Evolutionary conservation across 2,113 vertebrate genomes (phyloP), one percentile per base, ranked within the genome.

Genomic region (Eudyptes chrysolophus): DNA sequence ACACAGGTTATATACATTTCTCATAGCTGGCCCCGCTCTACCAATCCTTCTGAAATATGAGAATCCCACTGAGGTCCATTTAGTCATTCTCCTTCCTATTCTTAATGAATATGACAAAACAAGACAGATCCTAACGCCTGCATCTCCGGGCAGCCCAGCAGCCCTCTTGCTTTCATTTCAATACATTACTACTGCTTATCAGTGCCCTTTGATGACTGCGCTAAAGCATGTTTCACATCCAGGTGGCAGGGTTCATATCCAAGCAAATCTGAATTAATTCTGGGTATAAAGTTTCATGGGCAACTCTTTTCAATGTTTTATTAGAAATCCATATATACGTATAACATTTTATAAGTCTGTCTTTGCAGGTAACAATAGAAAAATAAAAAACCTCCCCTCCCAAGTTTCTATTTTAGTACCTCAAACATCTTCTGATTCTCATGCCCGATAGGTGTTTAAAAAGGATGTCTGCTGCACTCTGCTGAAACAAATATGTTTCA

Each of bases 1-100:
- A 36, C 65, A 42, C 30, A 68, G 27, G 36, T 86, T 90, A 60
- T 68, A 82, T 4, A 44, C 6, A 49, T 84, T 92, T 81, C 80
- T 90, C 55, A 74, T 52, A 68, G 38, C 69, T 84, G 55, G 34
- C 25, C 76, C 51, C 2, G 1, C 65, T 94, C 83, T 77, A 29
- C 89, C 90, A 89, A 57, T 78, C 90, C 68, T 95, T 72, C 83
- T 84, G 89, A 97, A 94, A 94, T 48, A 89, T 34, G 76, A 96
- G 90, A 94, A 71, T 86, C 65, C 60, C 88, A 36, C 4, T 30
- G 77, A 84, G 48, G 84, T 84, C 64, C 64, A 38, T 92, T 88
- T 84, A 90, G 72, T 94, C 71, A 46, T 89, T 81, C 72, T 84
- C 49, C 32, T 36, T 90, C 51, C 36, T 55, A 27, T 62, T 77